Evolutionary conservation across 2,888 invertebrate species (phyloP).

Genomic region (Falcaria lacertinaria): DNA sequence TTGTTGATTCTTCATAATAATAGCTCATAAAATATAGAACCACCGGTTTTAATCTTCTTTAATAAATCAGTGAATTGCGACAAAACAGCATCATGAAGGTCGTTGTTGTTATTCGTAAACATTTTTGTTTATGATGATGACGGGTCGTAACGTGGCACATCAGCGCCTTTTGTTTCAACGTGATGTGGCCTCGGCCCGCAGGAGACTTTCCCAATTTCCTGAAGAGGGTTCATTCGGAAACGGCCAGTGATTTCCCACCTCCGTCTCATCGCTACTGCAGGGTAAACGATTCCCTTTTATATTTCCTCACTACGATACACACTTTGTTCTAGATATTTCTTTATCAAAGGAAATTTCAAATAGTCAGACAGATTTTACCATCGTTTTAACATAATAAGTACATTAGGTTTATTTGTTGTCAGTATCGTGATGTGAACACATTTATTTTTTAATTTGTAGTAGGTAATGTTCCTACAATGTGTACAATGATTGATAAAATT

Average conservation of each 20-base stretch:
- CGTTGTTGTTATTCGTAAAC: background rate
- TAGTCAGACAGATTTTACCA: no score
- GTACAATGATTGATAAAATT: no score
- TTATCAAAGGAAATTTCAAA: background rate
- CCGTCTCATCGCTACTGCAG: slow-evolving; percentile 35
- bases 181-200: slow-evolving; percentile 22
- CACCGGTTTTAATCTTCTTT: no score
- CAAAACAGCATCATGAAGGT: background rate
- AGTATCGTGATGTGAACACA: no score
- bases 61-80: background rate
- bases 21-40: background rate
- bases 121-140: slow-evolving; percentile 1
- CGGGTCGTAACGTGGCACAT: slow-evolving; percentile 27
- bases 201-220: slow-evolving; percentile 58
- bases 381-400: no score
- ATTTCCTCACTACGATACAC: slow-evolving; percentile 17
- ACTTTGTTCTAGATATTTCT: slow-evolving; percentile 3
- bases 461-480: no score
- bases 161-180: slow-evolving; percentile 25
- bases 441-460: no score
- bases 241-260: slow-evolving; percentile 58
- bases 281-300: slow-evolving; percentile 32
- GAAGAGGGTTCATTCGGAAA: slow-evolving; percentile 45
- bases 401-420: no score
- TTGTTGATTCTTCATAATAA: no score